A percentile compares a stretch with the other conserved stretches of the same genome.
Evolutionary conservation across 2,113 vertebrate genomes (phyloP).

Genomic region (Carollia perspicillata): DNA sequence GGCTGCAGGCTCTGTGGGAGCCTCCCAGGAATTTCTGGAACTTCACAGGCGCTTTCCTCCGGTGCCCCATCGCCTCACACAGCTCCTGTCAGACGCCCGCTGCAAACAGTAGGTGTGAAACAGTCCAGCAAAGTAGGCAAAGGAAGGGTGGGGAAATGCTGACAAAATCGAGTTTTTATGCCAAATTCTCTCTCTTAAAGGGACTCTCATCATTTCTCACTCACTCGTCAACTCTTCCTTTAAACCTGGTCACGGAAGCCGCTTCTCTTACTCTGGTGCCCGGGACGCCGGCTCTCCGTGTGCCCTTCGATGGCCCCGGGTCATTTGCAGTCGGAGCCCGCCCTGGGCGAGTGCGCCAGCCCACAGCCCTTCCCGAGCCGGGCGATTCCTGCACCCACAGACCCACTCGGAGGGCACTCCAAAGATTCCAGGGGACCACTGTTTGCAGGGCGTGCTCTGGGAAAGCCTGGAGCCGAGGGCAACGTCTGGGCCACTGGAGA

Average conservation of each 20-base stretch:
- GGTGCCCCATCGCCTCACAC: not conserved
- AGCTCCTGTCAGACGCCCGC: constrained; percentile 26
- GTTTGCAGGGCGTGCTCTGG: not conserved
- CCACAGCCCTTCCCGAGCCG: too few species aligned
- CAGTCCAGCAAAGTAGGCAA: not conserved
- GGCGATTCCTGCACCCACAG: not conserved
- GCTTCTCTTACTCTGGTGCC: not conserved
- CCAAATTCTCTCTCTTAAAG: constrained; percentile 26
- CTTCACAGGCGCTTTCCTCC: not conserved
- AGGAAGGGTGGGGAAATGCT: not conserved
- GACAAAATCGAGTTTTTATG: constrained; percentile 31
- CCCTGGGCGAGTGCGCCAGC: too few species aligned
- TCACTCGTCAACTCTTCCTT: not conserved
- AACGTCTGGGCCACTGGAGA: not conserved
- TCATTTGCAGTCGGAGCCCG: rapidly evolving
- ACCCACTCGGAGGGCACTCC: not conserved
- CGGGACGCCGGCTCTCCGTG: rapidly evolving
- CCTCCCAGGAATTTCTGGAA: constrained; percentile 12
- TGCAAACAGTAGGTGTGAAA: constrained; percentile 52
- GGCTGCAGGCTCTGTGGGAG: not conserved
- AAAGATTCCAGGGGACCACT: not conserved
- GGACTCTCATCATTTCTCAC: not conserved
- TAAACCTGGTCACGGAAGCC: not conserved
- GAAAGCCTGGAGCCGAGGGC: not conserved
- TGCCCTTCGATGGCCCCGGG: not conserved